Evolutionary conservation across 2,113 vertebrate genomes (phyloP).

Genomic region (Corvus moneduloides): DNA sequence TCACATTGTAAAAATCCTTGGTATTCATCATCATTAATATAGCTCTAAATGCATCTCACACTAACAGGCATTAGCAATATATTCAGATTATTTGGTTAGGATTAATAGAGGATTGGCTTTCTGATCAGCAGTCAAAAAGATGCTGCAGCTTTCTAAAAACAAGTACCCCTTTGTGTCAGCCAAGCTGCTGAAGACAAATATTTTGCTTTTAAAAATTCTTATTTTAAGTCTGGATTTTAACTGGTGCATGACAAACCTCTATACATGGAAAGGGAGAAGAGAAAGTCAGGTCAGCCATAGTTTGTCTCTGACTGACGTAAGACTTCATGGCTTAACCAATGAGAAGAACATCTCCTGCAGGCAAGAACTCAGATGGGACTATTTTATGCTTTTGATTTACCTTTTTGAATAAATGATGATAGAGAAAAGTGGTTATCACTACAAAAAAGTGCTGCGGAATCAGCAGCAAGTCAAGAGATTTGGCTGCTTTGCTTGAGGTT

Average conservation of each 20-base stretch:
- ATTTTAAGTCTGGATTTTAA: neutral
- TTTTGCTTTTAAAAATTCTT: neutral
- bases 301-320: neutral
- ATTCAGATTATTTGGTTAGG: neutral
- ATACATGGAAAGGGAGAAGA: neutral
- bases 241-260: neutral
- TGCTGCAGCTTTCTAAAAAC: neutral
- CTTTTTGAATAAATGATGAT: conserved; percentile 60
- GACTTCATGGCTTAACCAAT: conserved; percentile 1
- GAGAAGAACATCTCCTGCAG: conserved; percentile 9
- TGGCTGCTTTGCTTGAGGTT: conserved; percentile 29
- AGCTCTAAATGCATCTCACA: neutral
- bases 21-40: neutral
- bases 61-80: neutral
- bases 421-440: conserved; percentile 31
- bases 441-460: conserved; percentile 15
- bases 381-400: conserved; percentile 52
- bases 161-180: neutral
- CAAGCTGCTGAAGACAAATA: neutral
- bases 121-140: neutral
- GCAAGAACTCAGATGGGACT: conserved; percentile 30
- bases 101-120: neutral
- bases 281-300: neutral
- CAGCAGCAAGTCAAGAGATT: conserved; percentile 33
- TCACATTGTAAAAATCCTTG: neutral